Evolutionary conservation across 2,888 invertebrate genomes (phyloP), one percentile per base, ranked within the genome.

Genomic region (Anoncus sp.): DNA sequence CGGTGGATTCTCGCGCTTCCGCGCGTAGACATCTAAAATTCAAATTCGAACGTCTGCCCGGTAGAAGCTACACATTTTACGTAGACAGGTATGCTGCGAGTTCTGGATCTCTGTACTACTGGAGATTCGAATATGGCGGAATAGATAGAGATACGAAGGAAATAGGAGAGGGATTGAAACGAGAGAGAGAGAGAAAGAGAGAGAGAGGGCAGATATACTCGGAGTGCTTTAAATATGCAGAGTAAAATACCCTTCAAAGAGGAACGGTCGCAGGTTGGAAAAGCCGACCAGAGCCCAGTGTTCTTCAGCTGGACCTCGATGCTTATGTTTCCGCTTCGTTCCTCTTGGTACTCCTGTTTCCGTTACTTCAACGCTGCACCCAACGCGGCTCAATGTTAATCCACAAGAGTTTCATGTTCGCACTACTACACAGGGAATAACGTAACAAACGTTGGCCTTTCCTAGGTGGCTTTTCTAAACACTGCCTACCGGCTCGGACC

Each of bases 1-100:
- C 70, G 83, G 80, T 75, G 82, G 82, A 77, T 83, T 75, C 75
- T 79, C 78, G 80, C 73, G 71, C 78, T 75, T 79, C 71, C 80
- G 78, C 83, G 81, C 72, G 67, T 81, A 70, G 74, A 80, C 81
- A 86, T 85, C 85, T 86, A 82, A 88, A 87, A 86, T 87, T 88
- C 86, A 86, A 88, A 88, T 87, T 82, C 82, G 80, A 85, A 82
- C 83, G 83, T 79, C 75, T 79, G 81, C 65, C 75, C 80, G 62
- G 73, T 66, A 53, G 53, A 62, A 66, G 47, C 47, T 57, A 63
- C 60, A 60, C 38, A 72, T 71, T 66, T 71, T 66, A 71, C 71
- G 31, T n/a, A 53, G 53, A 7, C 24, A 45, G 38, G 20, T 60
- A 60, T 45, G 47, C 65, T 27, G 38, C 24, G 27, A 38, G 49